Percentiles rank a stretch among this genome's conserved stretches.
These are phyloP conservation scores for Temnothorax curvispinosus DNA, from an alignment of 1,140 invertebrate genomes.

Conservation along the genomic window DNA sequence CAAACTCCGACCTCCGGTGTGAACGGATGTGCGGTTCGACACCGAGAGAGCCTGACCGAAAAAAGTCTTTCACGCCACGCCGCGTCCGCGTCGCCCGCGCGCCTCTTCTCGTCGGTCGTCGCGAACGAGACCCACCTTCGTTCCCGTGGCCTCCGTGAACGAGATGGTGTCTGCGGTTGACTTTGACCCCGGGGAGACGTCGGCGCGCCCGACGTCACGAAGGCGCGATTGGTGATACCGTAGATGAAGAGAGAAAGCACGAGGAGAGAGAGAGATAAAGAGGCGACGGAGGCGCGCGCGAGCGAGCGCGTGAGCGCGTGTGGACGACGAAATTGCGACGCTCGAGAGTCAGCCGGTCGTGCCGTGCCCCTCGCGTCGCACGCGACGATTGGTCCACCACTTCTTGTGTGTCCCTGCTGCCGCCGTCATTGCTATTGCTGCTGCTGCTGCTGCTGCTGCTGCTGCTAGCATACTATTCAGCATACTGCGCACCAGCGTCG, in stretches of 20 bases:
- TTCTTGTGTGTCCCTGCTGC: background rate
- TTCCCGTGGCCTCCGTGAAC: background rate
- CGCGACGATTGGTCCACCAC: conserved; percentile 74
- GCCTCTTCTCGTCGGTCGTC: background rate
- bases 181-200: conserved; percentile 70
- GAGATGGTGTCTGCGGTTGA: conserved; percentile 59
- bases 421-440: background rate
- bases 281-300: background rate
- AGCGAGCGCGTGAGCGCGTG: background rate
- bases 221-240: conserved; percentile 39
- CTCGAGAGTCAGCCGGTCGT: conserved; percentile 69
- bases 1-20: background rate
- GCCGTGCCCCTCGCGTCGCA: conserved; percentile 78
- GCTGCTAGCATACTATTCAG: conserved; percentile 52
- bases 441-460: background rate
- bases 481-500: conserved; percentile 74
- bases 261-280: background rate
- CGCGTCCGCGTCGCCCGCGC: background rate
- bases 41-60: background rate
- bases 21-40: conserved; percentile 31
- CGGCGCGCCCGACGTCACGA: conserved; percentile 16
- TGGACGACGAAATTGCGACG: conserved; percentile 68
- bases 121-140: background rate
- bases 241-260: background rate
- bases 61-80: conserved; percentile 2